Evolutionary conservation across 2,888 invertebrate genomes (phyloP).

Genomic region (Cacoxenus indagator): DNA sequence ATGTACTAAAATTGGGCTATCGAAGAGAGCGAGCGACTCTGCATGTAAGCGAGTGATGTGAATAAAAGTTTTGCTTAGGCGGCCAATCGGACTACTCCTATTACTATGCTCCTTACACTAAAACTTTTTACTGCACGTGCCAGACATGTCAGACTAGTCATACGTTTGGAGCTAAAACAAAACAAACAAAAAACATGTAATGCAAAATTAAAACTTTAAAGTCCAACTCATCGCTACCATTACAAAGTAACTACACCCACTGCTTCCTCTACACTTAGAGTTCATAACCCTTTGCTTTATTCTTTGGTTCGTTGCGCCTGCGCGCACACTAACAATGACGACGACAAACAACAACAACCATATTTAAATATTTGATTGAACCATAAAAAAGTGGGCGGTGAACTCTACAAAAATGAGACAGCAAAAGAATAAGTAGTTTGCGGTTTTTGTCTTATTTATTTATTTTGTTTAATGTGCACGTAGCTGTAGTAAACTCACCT

Average conservation of each 20-base stretch:
- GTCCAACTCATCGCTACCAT: neutral
- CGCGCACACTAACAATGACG: neutral
- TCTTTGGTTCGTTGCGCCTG: neutral
- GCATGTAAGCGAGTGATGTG: too few relatives aligned
- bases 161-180: too few relatives aligned
- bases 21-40: too few relatives aligned
- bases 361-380: slow-evolving; percentile 14
- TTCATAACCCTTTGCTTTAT: neutral
- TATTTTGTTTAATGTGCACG: neutral
- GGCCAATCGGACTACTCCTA: too few relatives aligned
- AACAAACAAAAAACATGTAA: too few relatives aligned
- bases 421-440: neutral
- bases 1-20: too few relatives aligned
- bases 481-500: neutral
- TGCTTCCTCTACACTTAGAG: neutral
- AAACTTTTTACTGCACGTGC: neutral
- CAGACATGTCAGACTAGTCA: neutral
- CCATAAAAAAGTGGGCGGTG: neutral
- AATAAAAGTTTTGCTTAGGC: too few relatives aligned
- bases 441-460: neutral
- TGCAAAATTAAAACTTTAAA: neutral
- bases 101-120: too few relatives aligned
- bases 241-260: neutral
- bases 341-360: neutral
- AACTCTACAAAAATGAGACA: neutral